Base-by-base conservation (phyloP, 2,888 invertebrate genomes). In the Stenchaetothrips biformis region DNA sequence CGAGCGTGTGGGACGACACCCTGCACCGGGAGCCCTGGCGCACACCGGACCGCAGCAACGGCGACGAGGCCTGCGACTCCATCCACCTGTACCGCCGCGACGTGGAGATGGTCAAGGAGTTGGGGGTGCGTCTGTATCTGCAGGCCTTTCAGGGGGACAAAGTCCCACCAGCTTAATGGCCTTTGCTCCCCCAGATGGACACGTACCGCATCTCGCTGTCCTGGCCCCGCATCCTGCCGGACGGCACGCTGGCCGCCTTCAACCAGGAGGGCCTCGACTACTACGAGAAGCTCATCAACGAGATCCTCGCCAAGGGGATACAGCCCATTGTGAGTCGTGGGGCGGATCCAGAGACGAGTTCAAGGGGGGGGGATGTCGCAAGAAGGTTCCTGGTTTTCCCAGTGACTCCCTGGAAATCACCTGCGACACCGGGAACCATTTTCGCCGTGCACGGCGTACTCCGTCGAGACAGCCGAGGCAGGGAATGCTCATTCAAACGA, bases 1-100 rank as follows among this genome's bases (percentile, higher is more conserved):
- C 90, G 83, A 91, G 89, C 84, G 90, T 92, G 37, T 93, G 93
- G 93, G 93, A 94, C 85, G 87, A 87, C 13, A 90, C 91, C 83
- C 89, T 90, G 0, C 92, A 92, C 83, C 84, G 85, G 7, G 84
- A 88, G 77, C 88, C 89, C 0, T 88, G 90, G 4, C 84, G 88
- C 0, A 88, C 92, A 0, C 86, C 86, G 79, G 90, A 92, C 84
- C 87, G 87, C 77, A 85, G 86, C 21, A 91, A 88, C 49, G 92
- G 90, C 0, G 92, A 93, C 84, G 86, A 91, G 0, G 90, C 93
- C 0, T 90, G 91, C 81, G 91, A 93, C 85, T 91, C 92, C 48
- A 93, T 92, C 86, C 90, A 92, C 85, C 88, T 87, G 81, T 90
- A 89, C 85, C 87, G 88, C 83, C 89, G 90, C 47, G 93, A 94